Base-by-base conservation (phyloP, 2,797 vertebrate species). In the Acanthis flammea region DNA sequence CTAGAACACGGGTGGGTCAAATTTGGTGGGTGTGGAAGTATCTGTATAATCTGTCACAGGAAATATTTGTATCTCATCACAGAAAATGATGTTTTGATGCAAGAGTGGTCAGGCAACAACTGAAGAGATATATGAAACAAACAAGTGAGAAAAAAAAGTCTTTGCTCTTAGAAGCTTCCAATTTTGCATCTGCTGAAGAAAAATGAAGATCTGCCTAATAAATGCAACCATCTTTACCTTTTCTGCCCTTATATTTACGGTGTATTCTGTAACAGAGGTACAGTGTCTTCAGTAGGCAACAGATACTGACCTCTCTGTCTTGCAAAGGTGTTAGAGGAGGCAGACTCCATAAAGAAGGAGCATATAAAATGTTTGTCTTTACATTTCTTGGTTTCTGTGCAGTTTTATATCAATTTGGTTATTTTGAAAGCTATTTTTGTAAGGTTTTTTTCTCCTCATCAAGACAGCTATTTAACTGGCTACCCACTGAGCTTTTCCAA, bases 401-500 rank as follows among this genome's bases (percentile, higher is more conserved):
- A 54, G 33, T 74, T 94, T 92, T 83, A 42, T 80, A 30, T 65
- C 78, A 89, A 62, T 78, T 90, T 93, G 54, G n/a, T 62, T 92
- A 74, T 91, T 92, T 95, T 85, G 45, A 91, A 93, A 86, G 31
- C 31, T 91, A n/a, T 31, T 83, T 87, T 72, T 77, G 51, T 74
- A 11, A 31, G 1, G 8, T 18, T 75, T 86, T 86, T 74, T 84
- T 11, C 54, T 72, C 61, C 65, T 91, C 54, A 83, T 88, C 82
- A 88, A 87, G 42, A 14, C 6, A 88, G 54, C 28, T 44, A 55
- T 88, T 97, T 95, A 92, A 74, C 55, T 68, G 84, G 88, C 81
- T 87, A 76, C 96, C 94, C 35, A 93, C 63, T 0, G 86, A 87
- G 93, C 44, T 89, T 53, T 71, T 93, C 90, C 90, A 95, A 93